These are phyloP conservation scores for Iguana delicatissima DNA, from an alignment of 2,797 vertebrate genomes.

Conservation along the genomic window DNA sequence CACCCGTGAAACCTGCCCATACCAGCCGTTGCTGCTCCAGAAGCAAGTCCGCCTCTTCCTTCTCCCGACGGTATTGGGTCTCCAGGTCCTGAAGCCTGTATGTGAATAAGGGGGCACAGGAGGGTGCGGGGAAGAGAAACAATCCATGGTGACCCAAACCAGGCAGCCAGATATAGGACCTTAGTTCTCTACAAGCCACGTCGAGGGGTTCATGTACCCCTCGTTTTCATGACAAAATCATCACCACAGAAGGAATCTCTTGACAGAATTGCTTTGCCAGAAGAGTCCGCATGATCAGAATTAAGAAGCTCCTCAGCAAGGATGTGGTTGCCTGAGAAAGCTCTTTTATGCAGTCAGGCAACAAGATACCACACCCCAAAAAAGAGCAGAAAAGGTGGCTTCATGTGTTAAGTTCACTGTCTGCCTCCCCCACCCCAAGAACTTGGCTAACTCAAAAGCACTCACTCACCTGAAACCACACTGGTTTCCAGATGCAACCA, in stretches of 20 bases:
- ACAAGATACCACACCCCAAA: background rate
- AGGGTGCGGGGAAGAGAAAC: too few species aligned
- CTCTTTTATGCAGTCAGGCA: background rate
- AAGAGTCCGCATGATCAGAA: background rate
- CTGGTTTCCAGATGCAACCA: background rate
- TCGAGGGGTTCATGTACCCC: too few species aligned
- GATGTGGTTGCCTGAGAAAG: background rate
- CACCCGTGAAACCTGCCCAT: background rate
- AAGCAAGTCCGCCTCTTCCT: slow-evolving; percentile 90
- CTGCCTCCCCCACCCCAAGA: too few species aligned
- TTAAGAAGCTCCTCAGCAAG: background rate
- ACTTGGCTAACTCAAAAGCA: background rate
- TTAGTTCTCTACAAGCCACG: fast-evolving
- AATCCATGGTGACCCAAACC: background rate
- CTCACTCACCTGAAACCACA: background rate
- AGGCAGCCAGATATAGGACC: too few species aligned
- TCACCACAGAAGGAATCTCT: background rate
- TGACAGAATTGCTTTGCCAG: background rate
- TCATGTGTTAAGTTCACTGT: background rate
- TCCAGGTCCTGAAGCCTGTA: slow-evolving; percentile 89
- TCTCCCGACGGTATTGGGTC: slow-evolving; percentile 89
- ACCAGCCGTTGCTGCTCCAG: slow-evolving; percentile 92
- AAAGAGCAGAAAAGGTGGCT: background rate
- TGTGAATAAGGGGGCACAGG: too few species aligned
- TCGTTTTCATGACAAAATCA: fast-evolving